Conservation (phyloP, 2,113 vertebrate species). For the Vulpes lagopus region DNA sequence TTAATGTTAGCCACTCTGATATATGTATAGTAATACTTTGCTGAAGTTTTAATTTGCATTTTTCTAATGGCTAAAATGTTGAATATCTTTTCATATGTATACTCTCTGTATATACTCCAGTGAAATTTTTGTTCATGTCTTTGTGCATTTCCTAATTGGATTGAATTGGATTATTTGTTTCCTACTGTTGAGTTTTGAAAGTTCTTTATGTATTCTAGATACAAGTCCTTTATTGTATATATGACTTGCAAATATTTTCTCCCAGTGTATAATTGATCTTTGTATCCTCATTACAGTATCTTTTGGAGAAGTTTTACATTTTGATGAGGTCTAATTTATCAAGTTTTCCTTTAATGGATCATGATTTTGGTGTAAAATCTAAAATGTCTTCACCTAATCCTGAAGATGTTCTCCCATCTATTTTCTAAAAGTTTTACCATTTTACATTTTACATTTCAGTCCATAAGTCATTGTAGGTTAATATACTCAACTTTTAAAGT, state of each 20-base stretch:
- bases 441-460: not conserved
- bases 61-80: not conserved
- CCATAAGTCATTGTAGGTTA: not conserved
- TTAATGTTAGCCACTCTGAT: not conserved
- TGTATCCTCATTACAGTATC: not conserved
- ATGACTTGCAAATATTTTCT: constrained; percentile 25
- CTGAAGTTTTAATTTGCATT: constrained; percentile 18
- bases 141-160: not conserved
- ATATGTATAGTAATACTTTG: not conserved
- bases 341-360: not conserved
- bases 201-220: not conserved
- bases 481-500: not conserved
- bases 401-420: not conserved
- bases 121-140: not conserved
- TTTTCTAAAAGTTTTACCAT: constrained; percentile 19
- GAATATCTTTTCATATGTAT: not conserved
- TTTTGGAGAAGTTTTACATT: not conserved
- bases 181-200: not conserved
- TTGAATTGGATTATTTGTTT: not conserved
- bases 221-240: not conserved
- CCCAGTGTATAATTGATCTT: not conserved
- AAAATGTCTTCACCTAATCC: not conserved
- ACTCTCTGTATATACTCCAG: not conserved
- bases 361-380: constrained; percentile 8
- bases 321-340: not conserved